Conservation (phyloP, 2,888 invertebrate genomes). For the Camptogramma bilineatum region DNA sequence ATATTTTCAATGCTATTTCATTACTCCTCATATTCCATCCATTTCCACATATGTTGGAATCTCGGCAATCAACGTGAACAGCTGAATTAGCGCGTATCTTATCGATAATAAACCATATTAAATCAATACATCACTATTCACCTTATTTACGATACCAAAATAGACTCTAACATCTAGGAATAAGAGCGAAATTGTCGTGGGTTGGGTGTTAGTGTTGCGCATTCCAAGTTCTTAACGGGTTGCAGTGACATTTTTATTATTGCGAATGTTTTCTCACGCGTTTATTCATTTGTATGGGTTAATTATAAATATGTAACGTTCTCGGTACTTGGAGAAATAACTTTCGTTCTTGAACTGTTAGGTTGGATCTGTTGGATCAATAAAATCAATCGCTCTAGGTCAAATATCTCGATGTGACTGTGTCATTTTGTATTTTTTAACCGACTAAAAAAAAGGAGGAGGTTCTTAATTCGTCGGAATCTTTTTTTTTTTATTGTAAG, state of each 20-base stretch:
- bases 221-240: conserved; percentile 54
- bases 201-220: conserved; percentile 18
- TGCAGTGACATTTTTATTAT: conserved; percentile 74
- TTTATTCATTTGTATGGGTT: conserved; percentile 40
- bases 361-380: background rate
- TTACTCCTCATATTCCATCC: conserved; percentile 20
- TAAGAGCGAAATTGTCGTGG: conserved; percentile 9
- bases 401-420: background rate
- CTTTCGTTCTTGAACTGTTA: conserved; percentile 14
- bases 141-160: conserved; percentile 39
- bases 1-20: conserved; percentile 19
- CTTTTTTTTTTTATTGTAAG: no score
- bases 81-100: conserved; percentile 78
- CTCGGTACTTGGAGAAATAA: conserved; percentile 26
- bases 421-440: no score
- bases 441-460: no score
- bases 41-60: conserved; percentile 36
- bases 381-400: background rate
- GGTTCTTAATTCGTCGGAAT: no score
- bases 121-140: conserved; percentile 57
- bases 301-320: conserved; percentile 44
- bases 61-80: conserved; percentile 44
- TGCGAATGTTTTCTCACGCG: conserved; percentile 75
- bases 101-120: conserved; percentile 72
- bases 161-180: conserved; percentile 41